Evolutionary conservation across 2,797 vertebrate species (phyloP), one percentile per base, ranked within the genome.

Genomic region (Coracias cyanogaster): DNA sequence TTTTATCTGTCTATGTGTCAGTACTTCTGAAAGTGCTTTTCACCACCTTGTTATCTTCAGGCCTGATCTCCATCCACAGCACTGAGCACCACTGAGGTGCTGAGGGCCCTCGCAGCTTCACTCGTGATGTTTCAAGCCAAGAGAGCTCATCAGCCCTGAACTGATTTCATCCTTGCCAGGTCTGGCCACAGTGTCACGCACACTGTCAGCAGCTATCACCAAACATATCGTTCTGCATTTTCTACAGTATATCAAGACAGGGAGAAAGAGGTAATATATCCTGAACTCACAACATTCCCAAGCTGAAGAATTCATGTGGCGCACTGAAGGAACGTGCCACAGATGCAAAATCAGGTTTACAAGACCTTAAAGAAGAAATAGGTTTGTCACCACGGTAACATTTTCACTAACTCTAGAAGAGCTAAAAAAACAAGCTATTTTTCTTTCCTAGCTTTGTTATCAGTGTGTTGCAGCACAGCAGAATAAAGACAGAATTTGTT

Each of bases 1-100:
- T 95, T 92, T 94, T 74, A 89, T 89, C 94, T 92, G 82, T 65
- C 84, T 64, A 1, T 51, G 70, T 35, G 93, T 90, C 92, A 83
- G 80, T n/a, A 67, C 52, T 93, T 79, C 85, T 94, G 82, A 93
- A 82, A 61, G 79, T 45, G 45, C 83, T 86, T 94, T 93, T 96
- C 93, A 93, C 72, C 95, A 76, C 85, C 69, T 51, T 62, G 35
- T 72, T 96, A 91, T 90, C 94, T 86, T 1, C 0, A 51, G 39
- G 55, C 28, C 61, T n/a, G 77, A 96, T 96, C 83, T 87, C 78
- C 81, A 80, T 28, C 85, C 58, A 10, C 6, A 55, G 83, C 83
- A 24, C 78, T 16, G 51, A 88, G 70, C 69, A 46, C 35, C 72
- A 25, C 7, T 12, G n/a, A 82, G 76, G 57, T 88, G 91, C 91